phyloP scores from a whole-genome alignment of 2,797 vertebrate species.

The Melanotaenia trifasciata region DNA sequence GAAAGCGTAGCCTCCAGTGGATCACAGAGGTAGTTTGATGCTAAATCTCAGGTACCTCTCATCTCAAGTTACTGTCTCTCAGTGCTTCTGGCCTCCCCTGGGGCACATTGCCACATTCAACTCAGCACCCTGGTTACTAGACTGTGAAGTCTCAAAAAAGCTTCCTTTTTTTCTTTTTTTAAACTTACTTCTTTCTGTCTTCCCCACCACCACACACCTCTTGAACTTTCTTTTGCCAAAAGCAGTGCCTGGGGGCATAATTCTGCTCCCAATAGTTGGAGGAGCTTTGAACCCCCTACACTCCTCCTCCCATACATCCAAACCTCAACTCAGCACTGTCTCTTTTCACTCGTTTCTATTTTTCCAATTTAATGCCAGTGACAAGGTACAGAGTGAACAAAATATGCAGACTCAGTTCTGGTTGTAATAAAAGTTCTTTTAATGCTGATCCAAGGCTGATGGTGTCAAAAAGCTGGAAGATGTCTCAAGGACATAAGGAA shows the following conservation, averaged over 20 bases:
- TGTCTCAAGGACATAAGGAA: too few relatives aligned
- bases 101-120: constrained; percentile 66
- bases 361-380: constrained; percentile 53
- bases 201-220: constrained; percentile 62
- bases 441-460: too few relatives aligned
- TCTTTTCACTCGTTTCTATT: constrained; percentile 26
- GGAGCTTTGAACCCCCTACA: constrained; percentile 63
- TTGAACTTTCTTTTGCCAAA: constrained; percentile 79
- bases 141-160: constrained; percentile 64
- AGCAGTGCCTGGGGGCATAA: constrained; percentile 74
- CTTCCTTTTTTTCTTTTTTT: constrained; percentile 25
- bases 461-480: too few relatives aligned
- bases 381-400: too few relatives aligned
- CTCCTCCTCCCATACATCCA: constrained; percentile 48
- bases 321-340: constrained; percentile 23
- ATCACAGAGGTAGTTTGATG: constrained; percentile 69
- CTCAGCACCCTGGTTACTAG: constrained; percentile 65
- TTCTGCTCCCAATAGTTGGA: constrained; percentile 63
- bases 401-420: too few relatives aligned
- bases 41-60: constrained; percentile 70
- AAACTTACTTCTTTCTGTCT: constrained; percentile 37
- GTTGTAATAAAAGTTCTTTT: too few relatives aligned
- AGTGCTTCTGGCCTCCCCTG: constrained; percentile 60
- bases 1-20: constrained; percentile 43
- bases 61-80: constrained; percentile 67